A percentile compares a stretch with the other conserved stretches of the same genome.
Conservation (phyloP, 2,113 vertebrate genomes). For the Asarcornis scutulata region DNA sequence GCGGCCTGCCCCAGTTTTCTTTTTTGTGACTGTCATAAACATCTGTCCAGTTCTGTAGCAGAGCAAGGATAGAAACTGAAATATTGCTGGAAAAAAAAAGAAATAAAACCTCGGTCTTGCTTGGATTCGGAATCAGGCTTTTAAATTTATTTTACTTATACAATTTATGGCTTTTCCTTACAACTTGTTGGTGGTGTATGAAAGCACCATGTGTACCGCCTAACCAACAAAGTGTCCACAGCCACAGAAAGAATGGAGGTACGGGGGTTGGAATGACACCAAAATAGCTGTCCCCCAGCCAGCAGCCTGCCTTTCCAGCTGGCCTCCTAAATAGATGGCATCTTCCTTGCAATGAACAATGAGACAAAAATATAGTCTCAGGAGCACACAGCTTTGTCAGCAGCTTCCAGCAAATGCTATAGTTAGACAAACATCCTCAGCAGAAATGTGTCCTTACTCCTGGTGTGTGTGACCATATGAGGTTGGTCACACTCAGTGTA, state of each 20-base stretch:
- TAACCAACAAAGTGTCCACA: not conserved
- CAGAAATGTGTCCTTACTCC: not conserved
- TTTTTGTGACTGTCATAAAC: slow-evolving; percentile 25
- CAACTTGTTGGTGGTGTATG: not conserved
- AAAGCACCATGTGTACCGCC: not conserved
- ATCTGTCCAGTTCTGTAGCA: not conserved
- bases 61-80: not conserved
- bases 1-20: not conserved
- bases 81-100: not conserved
- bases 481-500: not conserved
- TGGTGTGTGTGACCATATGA: not conserved
- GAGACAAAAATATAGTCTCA: not conserved
- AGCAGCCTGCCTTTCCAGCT: not conserved
- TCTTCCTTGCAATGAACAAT: not conserved
- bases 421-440: not conserved
- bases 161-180: not conserved
- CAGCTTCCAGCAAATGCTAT: not conserved
- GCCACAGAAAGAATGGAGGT: not conserved
- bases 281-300: not conserved
- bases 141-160: not conserved
- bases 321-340: not conserved
- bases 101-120: not conserved
- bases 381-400: not conserved
- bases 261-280: not conserved
- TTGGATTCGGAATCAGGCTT: not conserved